Evolutionary conservation across 2,113 vertebrate genomes (phyloP).

Genomic region (Tachuris rubrigastra): DNA sequence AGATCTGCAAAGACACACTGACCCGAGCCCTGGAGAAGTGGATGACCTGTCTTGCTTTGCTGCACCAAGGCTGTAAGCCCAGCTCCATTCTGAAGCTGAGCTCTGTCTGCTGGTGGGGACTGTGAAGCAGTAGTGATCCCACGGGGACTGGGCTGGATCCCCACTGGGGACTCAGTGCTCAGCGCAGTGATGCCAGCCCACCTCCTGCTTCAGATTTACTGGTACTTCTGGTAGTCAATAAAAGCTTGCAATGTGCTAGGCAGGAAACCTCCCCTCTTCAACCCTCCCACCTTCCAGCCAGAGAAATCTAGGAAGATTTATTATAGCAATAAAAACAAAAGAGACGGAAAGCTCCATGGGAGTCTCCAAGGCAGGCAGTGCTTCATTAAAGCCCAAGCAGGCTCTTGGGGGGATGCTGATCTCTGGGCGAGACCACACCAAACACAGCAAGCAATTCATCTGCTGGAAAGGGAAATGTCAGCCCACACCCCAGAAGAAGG

Average conservation of each 20-base stretch:
- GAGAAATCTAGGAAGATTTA: slow-evolving; percentile 39
- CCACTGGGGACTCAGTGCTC: rapidly evolving
- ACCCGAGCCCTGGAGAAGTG: not conserved
- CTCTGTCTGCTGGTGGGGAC: not conserved
- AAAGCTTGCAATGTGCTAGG: slow-evolving; percentile 50
- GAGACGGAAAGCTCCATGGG: not conserved
- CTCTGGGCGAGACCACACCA: slow-evolving; percentile 1
- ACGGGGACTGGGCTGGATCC: not conserved
- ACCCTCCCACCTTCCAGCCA: slow-evolving; percentile 7
- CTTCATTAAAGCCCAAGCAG: slow-evolving; percentile 53
- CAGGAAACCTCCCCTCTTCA: slow-evolving; percentile 50
- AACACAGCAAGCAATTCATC: not conserved
- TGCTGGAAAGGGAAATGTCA: not conserved
- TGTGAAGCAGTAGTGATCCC: not conserved
- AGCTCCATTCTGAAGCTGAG: not conserved
- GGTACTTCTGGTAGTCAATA: slow-evolving; percentile 47
- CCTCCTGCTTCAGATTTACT: slow-evolving; percentile 41
- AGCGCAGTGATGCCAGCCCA: not conserved
- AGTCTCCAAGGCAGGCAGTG: not conserved
- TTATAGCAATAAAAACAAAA: slow-evolving; percentile 57
- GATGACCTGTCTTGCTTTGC: rapidly evolving
- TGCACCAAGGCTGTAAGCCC: not conserved
- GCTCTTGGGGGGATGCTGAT: slow-evolving; percentile 13
- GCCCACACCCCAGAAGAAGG: not conserved
- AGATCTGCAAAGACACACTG: not conserved